phyloP scores from a whole-genome alignment of 2,888 invertebrate genomes.

The Cerceris ruficornis region DNA sequence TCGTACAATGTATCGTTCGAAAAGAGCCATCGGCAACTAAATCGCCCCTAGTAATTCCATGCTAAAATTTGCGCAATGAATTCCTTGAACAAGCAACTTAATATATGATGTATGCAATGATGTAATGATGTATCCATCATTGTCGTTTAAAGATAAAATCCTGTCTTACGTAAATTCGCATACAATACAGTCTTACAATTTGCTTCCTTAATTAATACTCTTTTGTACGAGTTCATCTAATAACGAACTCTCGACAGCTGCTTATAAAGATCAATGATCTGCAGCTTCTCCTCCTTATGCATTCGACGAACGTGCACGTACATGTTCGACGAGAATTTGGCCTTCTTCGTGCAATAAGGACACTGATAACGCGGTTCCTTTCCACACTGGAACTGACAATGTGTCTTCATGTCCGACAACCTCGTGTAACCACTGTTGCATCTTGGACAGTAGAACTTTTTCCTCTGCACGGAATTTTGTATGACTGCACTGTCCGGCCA shows the following conservation, averaged over 20 bases:
- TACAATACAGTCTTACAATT: not conserved
- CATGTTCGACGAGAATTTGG: conserved; percentile 78
- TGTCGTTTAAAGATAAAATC: not conserved
- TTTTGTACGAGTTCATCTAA: conserved; percentile 9
- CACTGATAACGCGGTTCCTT: conserved; percentile 80
- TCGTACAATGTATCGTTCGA: no score
- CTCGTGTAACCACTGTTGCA: conserved; percentile 69
- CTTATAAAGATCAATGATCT: conserved; percentile 74
- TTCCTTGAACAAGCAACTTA: not conserved
- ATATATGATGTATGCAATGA: no score
- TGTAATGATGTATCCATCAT: conserved; percentile 7
- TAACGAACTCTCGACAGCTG: conserved; percentile 55
- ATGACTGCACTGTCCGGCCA: conserved; percentile 63
- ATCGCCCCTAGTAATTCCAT: not conserved
- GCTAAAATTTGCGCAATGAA: no score
- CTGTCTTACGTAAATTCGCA: not conserved
- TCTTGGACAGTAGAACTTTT: conserved; percentile 67
- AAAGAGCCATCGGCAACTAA: no score
- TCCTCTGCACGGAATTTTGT: conserved; percentile 32
- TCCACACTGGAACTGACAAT: conserved; percentile 80
- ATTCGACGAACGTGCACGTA: conserved; percentile 74
- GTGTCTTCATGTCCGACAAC: conserved; percentile 75
- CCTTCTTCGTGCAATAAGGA: conserved; percentile 77
- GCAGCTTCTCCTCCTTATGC: conserved; percentile 71
- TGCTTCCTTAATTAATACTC: not conserved